Conservation (phyloP, 2,888 invertebrate genomes). For the Eutolmus rufibarbis region DNA sequence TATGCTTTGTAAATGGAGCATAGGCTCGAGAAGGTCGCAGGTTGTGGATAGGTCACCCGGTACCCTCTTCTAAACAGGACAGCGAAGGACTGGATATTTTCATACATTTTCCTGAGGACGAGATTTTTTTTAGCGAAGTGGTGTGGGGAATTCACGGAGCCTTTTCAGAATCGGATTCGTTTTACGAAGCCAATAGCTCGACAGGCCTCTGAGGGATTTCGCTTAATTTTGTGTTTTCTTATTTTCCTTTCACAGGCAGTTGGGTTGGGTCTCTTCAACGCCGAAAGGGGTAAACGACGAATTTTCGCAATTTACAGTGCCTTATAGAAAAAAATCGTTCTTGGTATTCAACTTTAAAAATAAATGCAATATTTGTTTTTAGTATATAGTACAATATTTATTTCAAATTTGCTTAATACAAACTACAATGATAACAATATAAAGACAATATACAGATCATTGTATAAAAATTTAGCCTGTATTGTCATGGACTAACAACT, state of each 20-base stretch:
- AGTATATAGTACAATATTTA: too few relatives aligned
- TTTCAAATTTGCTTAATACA: too few relatives aligned
- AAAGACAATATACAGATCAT: too few relatives aligned
- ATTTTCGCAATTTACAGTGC: background rate
- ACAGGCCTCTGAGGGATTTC: background rate
- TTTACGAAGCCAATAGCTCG: background rate
- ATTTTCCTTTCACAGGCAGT: background rate
- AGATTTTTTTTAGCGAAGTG: background rate
- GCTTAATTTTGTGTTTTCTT: background rate
- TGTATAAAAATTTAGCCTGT: too few relatives aligned
- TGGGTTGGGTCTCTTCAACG: background rate
- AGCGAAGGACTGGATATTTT: background rate
- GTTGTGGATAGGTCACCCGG: background rate
- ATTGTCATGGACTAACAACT: too few relatives aligned
- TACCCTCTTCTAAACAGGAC: background rate
- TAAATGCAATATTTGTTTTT: background rate
- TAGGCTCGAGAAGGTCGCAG: background rate
- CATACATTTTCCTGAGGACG: background rate
- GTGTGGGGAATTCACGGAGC: background rate
- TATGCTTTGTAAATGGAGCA: background rate
- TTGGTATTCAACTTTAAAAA: too few relatives aligned
- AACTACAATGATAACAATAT: too few relatives aligned
- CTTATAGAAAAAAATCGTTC: background rate
- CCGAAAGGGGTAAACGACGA: background rate
- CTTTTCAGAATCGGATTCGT: background rate